These are phyloP conservation scores for Papilio elwesi DNA, from an alignment of 2,888 invertebrate species.

Conservation along the genomic window DNA sequence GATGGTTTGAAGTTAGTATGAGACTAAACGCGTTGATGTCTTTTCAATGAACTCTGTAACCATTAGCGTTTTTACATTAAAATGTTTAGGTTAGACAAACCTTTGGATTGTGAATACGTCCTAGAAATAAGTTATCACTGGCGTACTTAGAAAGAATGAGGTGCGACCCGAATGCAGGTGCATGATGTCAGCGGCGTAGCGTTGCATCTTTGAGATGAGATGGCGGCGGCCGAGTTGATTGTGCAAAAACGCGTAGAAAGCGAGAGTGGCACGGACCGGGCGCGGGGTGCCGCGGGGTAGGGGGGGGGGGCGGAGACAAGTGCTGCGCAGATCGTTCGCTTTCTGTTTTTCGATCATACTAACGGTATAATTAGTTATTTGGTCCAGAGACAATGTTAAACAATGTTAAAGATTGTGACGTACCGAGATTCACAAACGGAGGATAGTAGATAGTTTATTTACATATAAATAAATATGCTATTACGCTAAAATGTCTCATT, in stretches of 20 bases:
- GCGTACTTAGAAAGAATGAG: no score
- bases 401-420: no score
- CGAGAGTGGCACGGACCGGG: conserved; percentile 26
- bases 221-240: conserved; percentile 8
- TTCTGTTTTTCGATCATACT: conserved; percentile 8
- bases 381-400: no score
- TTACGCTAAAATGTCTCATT: no score
- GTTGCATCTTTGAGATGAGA: neutral
- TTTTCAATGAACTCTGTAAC: neutral
- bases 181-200: conserved; percentile 3
- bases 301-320: neutral
- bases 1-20: neutral
- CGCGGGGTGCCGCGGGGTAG: neutral
- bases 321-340: neutral
- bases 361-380: neutral
- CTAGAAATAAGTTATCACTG: no score
- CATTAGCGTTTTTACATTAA: no score
- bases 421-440: no score
- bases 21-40: conserved; percentile 25
- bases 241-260: conserved; percentile 44
- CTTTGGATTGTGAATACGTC: no score
- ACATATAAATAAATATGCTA: no score
- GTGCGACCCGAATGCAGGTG: neutral
- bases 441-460: no score
- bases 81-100: no score